Percentiles rank a stretch among this genome's conserved stretches.
phyloP scores from a whole-genome alignment of 1,140 invertebrate species.

The Hetaerina americana region DNA sequence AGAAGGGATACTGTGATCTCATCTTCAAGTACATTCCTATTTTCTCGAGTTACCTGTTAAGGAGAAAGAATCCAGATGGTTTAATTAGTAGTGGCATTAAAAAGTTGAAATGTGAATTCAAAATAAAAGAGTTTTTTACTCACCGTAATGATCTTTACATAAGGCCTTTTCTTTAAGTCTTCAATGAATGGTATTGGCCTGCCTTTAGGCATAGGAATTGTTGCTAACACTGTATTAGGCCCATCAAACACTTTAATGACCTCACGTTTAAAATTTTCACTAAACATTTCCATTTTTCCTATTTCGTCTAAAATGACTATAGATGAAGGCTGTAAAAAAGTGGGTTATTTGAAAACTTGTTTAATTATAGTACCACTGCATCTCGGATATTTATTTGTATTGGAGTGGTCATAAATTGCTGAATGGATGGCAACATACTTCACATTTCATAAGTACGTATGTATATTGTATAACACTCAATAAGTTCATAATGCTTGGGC shows the following conservation, averaged over 20 bases:
- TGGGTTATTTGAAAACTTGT: too few relatives aligned
- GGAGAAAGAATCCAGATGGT: not conserved
- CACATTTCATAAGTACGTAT: too few relatives aligned
- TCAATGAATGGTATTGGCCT: slow-evolving; percentile 30
- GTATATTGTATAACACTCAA: too few relatives aligned
- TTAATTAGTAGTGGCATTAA: not conserved
- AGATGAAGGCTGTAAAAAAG: slow-evolving; percentile 18
- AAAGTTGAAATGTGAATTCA: not conserved
- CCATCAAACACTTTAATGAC: slow-evolving; percentile 27
- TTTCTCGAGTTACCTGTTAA: not conserved
- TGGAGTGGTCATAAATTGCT: too few relatives aligned
- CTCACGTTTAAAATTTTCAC: slow-evolving; percentile 33
- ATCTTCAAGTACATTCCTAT: not conserved
- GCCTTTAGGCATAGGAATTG: slow-evolving; percentile 36
- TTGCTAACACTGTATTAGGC: slow-evolving; percentile 33
- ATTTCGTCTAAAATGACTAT: slow-evolving; percentile 47
- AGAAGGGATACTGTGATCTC: not conserved
- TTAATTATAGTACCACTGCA: too few relatives aligned
- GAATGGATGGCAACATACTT: too few relatives aligned
- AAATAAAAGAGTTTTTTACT: not conserved
- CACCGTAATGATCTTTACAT: not conserved
- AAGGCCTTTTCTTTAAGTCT: not conserved
- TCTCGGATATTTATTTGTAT: too few relatives aligned
- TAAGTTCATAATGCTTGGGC: too few relatives aligned
- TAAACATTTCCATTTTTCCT: slow-evolving; percentile 54